Base-by-base conservation (phyloP, 2,888 invertebrate genomes). In the Nomada ferruginata region DNA sequence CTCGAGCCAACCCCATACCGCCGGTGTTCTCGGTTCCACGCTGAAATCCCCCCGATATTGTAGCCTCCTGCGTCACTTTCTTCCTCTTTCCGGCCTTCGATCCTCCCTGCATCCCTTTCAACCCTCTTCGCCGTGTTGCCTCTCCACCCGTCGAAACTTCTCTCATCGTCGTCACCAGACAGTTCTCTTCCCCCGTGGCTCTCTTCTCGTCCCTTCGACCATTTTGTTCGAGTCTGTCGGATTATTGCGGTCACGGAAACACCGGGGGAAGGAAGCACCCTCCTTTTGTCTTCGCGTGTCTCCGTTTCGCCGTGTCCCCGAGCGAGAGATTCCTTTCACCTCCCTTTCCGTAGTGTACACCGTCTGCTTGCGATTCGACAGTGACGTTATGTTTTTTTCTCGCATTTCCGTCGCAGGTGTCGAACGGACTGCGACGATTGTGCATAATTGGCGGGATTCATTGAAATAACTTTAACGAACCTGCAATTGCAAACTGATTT, bases 171-270 rank as follows among this genome's bases (percentile, higher is more conserved):
- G 36, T 53, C 29, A 26, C 15, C 64, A 23, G 13, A 18, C 18
- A 55, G 42, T 18, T 20, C 59, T 26, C 26, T 57, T 20, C 42
- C n/a, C 42, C 18, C 66, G 55, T 52, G 53, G 70, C 61, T 76
- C 52, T n/a, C 50, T 63, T 55, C 18, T 66, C 70, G 53, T 44
- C 57, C 76, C n/a, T 66, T 18, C 53, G 65, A 29, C 42, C 81
- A 84, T 79, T 77, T 84, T 84, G 73, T 64, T 80, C 73, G 75
- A 80, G 71, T 82, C 69, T 76, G 77, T 71, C 69, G 77, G 84
- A 86, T 86, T 86, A 86, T 86, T 84, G 84, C 79, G 84, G 84
- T 82, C 82, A 82, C 73, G 71, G 83, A 76, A 77, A 73, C 73
- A 61, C 53, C 52, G 53, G 57, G 83, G 65, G 70, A 59, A 52